Evolutionary conservation across 1,140 invertebrate species (phyloP).

Genomic region (Drosophila oshimai): DNA sequence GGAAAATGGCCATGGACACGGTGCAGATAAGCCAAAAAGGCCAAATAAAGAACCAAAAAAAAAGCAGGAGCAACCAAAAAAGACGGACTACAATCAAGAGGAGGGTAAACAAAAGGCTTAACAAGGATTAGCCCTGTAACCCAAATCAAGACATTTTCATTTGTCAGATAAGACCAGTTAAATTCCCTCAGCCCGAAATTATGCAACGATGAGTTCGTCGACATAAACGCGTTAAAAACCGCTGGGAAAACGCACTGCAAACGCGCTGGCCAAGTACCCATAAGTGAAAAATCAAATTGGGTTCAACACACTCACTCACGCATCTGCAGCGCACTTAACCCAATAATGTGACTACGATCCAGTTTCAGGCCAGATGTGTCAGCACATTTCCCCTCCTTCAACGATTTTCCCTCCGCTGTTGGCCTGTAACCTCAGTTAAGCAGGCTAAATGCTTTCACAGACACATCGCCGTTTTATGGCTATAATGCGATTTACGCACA

Average conservation of each 20-base stretch:
- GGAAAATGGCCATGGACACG: slow-evolving; percentile 51
- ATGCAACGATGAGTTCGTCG: slow-evolving; percentile 16
- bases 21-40: slow-evolving; percentile 45
- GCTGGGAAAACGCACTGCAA: slow-evolving; percentile 21
- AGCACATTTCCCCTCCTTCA: slow-evolving; percentile 30
- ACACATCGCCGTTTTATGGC: slow-evolving; percentile 47
- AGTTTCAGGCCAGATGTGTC: slow-evolving; percentile 39
- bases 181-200: slow-evolving; percentile 15
- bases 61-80: slow-evolving; percentile 3
- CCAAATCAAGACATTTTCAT: slow-evolving; percentile 45
- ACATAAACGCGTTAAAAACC: slow-evolving; percentile 6
- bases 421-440: slow-evolving; percentile 29
- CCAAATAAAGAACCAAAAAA: slow-evolving; percentile 25
- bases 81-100: background rate
- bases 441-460: slow-evolving; percentile 32
- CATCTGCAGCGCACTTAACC: slow-evolving; percentile 55
- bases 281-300: slow-evolving; percentile 56
- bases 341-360: slow-evolving; percentile 53
- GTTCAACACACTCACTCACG: slow-evolving; percentile 10
- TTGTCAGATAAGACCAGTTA: slow-evolving; percentile 1
- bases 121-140: slow-evolving; percentile 43
- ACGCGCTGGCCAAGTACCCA: slow-evolving; percentile 15
- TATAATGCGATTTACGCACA: slow-evolving; percentile 38
- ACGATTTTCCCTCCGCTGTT: background rate
- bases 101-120: slow-evolving; percentile 53